These are phyloP conservation scores for Zygogramma bicolorata DNA, from an alignment of 2,888 invertebrate species.

Conservation along the genomic window DNA sequence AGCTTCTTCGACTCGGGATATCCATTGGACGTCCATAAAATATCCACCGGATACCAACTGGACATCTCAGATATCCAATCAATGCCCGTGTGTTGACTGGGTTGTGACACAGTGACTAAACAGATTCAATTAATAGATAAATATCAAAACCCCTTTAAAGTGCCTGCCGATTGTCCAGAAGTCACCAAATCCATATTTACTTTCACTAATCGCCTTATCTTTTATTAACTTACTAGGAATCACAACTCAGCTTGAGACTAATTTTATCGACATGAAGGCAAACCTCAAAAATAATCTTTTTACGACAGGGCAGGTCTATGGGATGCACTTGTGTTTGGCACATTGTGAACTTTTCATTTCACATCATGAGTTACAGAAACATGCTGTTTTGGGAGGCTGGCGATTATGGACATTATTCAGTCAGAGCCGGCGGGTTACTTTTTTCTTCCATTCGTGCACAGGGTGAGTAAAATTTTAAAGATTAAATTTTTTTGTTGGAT, in stretches of 20 bases:
- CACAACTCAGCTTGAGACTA: conserved; percentile 24
- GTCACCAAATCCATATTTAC: conserved; percentile 23
- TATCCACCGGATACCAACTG: too few relatives aligned
- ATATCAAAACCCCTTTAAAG: background rate
- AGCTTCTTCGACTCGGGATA: too few relatives aligned
- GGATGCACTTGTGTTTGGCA: conserved; percentile 43
- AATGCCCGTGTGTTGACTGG: background rate
- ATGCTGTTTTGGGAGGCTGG: conserved; percentile 18
- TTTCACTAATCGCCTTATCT: conserved; percentile 29
- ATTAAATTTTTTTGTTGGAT: too few relatives aligned
- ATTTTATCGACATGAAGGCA: conserved; percentile 31
- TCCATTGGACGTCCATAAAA: too few relatives aligned
- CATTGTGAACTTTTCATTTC: conserved; percentile 44
- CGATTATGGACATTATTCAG: conserved; percentile 25
- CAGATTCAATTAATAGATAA: background rate
- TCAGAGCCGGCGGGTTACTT: conserved; percentile 14
- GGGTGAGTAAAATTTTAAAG: too few relatives aligned
- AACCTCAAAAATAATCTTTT: conserved; percentile 38
- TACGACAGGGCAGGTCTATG: conserved; percentile 32
- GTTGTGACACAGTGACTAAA: background rate
- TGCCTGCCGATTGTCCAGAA: background rate
- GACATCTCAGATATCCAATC: too few relatives aligned
- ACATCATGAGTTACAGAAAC: conserved; percentile 31
- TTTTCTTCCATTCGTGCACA: background rate
- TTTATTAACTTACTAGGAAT: conserved; percentile 36